Conservation (phyloP, 2,113 vertebrate genomes). For the Vidua macroura region DNA sequence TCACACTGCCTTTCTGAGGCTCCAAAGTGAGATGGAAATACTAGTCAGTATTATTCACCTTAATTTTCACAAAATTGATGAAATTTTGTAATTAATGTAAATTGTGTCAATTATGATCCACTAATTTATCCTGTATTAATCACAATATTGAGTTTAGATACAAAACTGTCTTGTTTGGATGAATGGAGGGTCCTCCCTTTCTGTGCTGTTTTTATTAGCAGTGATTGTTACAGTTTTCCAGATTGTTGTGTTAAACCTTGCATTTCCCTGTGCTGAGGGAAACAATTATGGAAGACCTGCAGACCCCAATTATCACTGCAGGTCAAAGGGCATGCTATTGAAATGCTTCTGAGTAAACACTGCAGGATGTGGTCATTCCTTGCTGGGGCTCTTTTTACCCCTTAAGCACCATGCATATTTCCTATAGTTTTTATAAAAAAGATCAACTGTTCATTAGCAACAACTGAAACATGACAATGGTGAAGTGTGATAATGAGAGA, state of each 20-base stretch:
- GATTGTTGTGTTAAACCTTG: background rate
- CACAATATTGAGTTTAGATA: background rate
- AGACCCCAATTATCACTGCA: conserved; percentile 4
- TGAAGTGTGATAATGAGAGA: background rate
- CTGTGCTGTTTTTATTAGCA: background rate
- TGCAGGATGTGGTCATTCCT: background rate
- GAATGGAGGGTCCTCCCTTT: background rate
- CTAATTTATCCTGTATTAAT: background rate
- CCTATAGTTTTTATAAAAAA: background rate
- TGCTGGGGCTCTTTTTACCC: background rate
- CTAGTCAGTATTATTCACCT: background rate
- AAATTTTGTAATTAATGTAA: background rate
- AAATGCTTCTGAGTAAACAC: background rate
- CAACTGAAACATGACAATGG: background rate
- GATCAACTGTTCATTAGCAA: background rate
- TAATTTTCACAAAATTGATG: background rate
- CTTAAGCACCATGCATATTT: background rate
- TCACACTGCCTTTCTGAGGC: background rate
- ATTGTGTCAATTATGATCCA: background rate
- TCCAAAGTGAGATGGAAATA: background rate
- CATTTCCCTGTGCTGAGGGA: background rate
- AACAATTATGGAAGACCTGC: background rate
- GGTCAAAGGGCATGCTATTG: background rate
- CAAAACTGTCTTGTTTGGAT: background rate
- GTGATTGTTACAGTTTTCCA: background rate